Conservation (phyloP, 2,888 invertebrate genomes). For the Pyrrhia umbra region DNA sequence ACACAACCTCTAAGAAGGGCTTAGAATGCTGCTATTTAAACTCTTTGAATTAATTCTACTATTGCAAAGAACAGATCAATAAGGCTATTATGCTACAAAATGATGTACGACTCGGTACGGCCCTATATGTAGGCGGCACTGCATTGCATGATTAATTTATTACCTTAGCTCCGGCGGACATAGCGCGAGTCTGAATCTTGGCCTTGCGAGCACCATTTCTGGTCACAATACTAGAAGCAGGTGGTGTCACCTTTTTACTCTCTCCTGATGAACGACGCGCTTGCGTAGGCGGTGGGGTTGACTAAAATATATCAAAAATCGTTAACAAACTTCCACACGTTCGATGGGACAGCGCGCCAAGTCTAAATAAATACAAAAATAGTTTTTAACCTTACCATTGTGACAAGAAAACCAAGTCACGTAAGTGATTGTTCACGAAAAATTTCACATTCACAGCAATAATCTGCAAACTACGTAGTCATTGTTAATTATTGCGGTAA, state of each 20-base stretch:
- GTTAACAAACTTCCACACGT: slow-evolving; percentile 14
- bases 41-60: not conserved
- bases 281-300: slow-evolving; percentile 78
- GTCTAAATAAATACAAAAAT: slow-evolving; percentile 36
- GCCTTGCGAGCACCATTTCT: slow-evolving; percentile 91
- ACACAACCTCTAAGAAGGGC: not conserved
- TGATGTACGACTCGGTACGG: slow-evolving; percentile 28
- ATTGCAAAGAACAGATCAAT: slow-evolving; percentile 26
- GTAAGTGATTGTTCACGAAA: slow-evolving; percentile 29
- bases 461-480: slow-evolving; percentile 37
- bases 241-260: slow-evolving; percentile 77
- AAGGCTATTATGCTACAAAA: slow-evolving; percentile 15
- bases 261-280: slow-evolving; percentile 78
- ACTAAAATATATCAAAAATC: slow-evolving; percentile 67
- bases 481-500: slow-evolving; percentile 48
- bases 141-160: slow-evolving; percentile 29
- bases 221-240: slow-evolving; percentile 88
- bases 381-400: slow-evolving; percentile 57
- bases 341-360: slow-evolving; percentile 56
- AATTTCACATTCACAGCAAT: slow-evolving; percentile 48
- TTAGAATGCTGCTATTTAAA: too few relatives aligned
- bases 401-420: slow-evolving; percentile 28
- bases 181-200: slow-evolving; percentile 91
- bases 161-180: slow-evolving; percentile 87
- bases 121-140: slow-evolving; percentile 49